Conservation (phyloP, 1,140 invertebrate species). For the Antheraea mylitta region DNA sequence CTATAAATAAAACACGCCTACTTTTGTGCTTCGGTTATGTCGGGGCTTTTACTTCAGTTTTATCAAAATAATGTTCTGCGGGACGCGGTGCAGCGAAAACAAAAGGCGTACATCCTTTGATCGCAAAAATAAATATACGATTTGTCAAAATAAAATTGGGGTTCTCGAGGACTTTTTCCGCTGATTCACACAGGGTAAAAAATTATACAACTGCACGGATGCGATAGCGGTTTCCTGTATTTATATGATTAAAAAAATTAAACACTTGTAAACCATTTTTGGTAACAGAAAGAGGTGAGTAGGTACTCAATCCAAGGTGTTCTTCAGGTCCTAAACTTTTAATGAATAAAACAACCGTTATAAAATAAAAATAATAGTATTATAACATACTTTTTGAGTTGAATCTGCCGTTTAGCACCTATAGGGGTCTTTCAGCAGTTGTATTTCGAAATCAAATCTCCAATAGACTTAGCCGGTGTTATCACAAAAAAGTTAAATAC, state of each 20-base stretch:
- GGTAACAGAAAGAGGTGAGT: background rate
- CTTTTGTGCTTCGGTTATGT: slow-evolving; percentile 25
- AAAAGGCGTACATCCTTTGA: slow-evolving; percentile 17
- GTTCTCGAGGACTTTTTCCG: slow-evolving; percentile 6
- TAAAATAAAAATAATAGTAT: no score
- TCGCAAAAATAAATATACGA: slow-evolving; percentile 14
- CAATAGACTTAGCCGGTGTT: no score
- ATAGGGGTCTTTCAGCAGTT: no score
- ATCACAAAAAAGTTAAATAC: no score
- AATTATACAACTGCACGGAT: background rate
- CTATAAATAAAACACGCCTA: slow-evolving; percentile 64
- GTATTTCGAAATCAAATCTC: no score
- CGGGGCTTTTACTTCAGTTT: slow-evolving; percentile 26
- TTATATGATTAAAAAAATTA: background rate
- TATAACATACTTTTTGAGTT: no score
- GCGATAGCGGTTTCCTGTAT: background rate
- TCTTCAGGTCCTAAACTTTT: no score
- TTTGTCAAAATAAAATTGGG: slow-evolving; percentile 12
- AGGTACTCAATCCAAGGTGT: no score
- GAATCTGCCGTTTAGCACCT: no score
- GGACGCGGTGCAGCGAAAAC: slow-evolving; percentile 12
- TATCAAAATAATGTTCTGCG: slow-evolving; percentile 24
- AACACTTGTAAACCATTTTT: no score
- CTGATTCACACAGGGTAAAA: background rate
- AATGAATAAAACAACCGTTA: no score